A percentile compares a stretch with the other conserved stretches of the same genome.
Evolutionary conservation across 1,140 invertebrate genomes (phyloP).

Genomic region (Magallana angulata): DNA sequence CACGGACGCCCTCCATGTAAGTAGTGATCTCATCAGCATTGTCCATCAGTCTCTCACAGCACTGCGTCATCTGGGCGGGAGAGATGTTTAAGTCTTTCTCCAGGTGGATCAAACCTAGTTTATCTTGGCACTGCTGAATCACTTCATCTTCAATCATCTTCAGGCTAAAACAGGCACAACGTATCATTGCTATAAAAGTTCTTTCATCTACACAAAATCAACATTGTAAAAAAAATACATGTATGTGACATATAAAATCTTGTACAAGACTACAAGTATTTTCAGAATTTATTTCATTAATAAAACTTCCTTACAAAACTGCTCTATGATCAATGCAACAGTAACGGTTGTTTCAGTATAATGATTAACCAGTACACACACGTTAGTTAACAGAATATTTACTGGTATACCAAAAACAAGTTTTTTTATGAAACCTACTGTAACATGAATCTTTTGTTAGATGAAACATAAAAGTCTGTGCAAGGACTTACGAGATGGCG

Average conservation of each 20-base stretch:
- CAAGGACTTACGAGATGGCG: neutral
- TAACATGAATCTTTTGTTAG: no score
- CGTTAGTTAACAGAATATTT: no score
- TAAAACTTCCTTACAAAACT: no score
- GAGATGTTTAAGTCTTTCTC: slow-evolving; percentile 94
- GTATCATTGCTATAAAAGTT: neutral
- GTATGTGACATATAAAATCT: neutral
- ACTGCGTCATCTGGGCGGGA: slow-evolving; percentile 92
- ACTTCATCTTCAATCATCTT: slow-evolving; percentile 25
- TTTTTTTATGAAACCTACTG: no score
- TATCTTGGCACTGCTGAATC: slow-evolving; percentile 83
- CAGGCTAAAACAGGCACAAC: neutral
- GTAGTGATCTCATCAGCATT: slow-evolving; percentile 79
- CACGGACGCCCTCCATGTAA: slow-evolving; percentile 82
- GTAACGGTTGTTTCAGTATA: no score
- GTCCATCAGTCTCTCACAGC: slow-evolving; percentile 86
- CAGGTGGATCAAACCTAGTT: slow-evolving; percentile 86
- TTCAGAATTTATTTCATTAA: neutral
- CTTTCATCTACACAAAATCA: no score
- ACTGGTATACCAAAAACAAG: no score
- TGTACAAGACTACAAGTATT: neutral
- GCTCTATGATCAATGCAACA: no score
- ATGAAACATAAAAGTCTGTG: no score
- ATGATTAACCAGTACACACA: no score
- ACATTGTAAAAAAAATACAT: neutral